Evolutionary conservation across 2,888 invertebrate genomes (phyloP).

Genomic region (Synanthedon tipuliformis): DNA sequence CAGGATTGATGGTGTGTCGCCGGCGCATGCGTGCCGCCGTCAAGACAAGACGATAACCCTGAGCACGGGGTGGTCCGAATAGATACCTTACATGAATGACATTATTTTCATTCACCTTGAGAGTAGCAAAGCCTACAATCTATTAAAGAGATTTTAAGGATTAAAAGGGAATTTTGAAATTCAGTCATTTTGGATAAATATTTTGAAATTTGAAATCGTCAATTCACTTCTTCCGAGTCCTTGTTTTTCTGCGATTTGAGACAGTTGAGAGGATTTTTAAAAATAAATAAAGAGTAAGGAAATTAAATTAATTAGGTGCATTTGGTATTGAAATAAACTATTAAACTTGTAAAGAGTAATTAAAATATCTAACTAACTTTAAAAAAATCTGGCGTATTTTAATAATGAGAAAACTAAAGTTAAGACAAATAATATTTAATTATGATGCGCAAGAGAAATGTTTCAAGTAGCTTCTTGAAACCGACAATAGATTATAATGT

Average conservation of each 20-base stretch:
- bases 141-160: too few relatives aligned
- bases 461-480: constrained; percentile 4
- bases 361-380: too few relatives aligned
- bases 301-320: too few relatives aligned
- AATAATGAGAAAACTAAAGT: constrained; percentile 17
- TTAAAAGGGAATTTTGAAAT: too few relatives aligned
- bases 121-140: too few relatives aligned
- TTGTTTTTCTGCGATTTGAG: too few relatives aligned
- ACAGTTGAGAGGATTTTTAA: too few relatives aligned
- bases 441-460: constrained; percentile 7
- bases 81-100: constrained; percentile 29
- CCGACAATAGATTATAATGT: background rate
- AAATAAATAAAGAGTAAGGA: background rate
- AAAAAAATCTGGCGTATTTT: constrained; percentile 1
- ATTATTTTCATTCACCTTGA: constrained; percentile 5
- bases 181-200: too few relatives aligned
- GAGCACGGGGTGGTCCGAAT: constrained; percentile 35
- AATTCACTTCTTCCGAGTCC: too few relatives aligned
- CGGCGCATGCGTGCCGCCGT: constrained; percentile 20
- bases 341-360: background rate
- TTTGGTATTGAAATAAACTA: too few relatives aligned
- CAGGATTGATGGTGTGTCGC: constrained; percentile 43
- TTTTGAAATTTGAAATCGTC: too few relatives aligned
- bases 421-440: constrained; percentile 13
- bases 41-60: constrained; percentile 5